Conservation (phyloP, 1,140 invertebrate species). For the Magallana ariakensis region DNA sequence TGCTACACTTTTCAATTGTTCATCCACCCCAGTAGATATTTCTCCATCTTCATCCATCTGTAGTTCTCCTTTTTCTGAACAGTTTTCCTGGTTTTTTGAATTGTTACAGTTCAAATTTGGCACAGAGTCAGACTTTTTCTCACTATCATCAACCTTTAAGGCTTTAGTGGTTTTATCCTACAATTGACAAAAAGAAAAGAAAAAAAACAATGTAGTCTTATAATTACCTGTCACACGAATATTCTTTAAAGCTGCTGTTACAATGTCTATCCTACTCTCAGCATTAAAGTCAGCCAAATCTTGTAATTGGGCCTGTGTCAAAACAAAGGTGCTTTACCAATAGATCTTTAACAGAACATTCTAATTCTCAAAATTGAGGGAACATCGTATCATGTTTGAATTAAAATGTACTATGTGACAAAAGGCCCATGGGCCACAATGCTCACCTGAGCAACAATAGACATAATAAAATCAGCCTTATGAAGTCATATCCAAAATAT, state of each 20-base stretch:
- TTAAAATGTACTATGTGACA: too few species aligned
- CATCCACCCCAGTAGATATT: constrained; percentile 20
- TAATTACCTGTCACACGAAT: constrained; percentile 18
- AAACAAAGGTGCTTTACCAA: constrained; percentile 1
- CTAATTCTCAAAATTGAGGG: too few species aligned
- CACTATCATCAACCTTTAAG: constrained; percentile 22
- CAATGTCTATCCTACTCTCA: constrained; percentile 9
- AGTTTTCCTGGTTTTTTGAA: not conserved
- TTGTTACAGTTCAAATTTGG: constrained; percentile 41
- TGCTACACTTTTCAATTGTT: not conserved
- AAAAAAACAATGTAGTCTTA: not conserved
- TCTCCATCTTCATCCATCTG: constrained; percentile 26
- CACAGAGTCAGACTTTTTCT: constrained; percentile 29
- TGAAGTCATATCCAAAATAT: too few species aligned
- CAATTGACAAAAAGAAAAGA: not conserved
- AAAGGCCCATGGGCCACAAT: too few species aligned
- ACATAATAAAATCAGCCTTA: too few species aligned
- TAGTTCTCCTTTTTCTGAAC: not conserved
- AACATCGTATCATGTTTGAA: too few species aligned
- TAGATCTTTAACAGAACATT: too few species aligned
- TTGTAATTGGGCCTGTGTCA: constrained; percentile 3
- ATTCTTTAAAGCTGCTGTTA: constrained; percentile 9
- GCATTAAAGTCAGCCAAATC: not conserved
- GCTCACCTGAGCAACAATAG: too few species aligned
- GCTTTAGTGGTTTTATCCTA: constrained; percentile 10